A percentile compares a stretch with the other conserved stretches of the same genome.
Conservation (phyloP, 2,888 invertebrate species). For the Arge pagana region DNA sequence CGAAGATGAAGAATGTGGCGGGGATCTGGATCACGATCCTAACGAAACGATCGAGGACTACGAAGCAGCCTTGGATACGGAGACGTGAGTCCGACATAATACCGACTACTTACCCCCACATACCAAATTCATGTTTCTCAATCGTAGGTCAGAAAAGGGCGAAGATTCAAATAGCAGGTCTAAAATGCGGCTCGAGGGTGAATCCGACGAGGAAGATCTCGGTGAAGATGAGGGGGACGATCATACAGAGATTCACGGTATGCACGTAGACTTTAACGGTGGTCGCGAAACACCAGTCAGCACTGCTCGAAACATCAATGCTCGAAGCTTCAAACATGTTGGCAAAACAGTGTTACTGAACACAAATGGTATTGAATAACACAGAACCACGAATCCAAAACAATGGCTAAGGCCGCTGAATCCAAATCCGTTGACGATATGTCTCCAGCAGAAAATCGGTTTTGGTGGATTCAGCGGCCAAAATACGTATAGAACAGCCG, state of each 20-base stretch:
- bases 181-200: slow-evolving; percentile 70
- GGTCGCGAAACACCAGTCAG: no score
- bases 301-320: no score
- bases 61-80: slow-evolving; percentile 69
- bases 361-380: no score
- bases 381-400: no score
- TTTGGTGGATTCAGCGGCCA: no score
- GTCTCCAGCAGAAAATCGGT: no score
- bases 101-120: background rate
- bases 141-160: slow-evolving; percentile 68
- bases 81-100: slow-evolving; percentile 61
- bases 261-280: no score
- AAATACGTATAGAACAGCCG: no score
- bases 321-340: no score
- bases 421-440: no score
- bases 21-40: slow-evolving; percentile 64
- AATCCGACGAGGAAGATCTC: slow-evolving; percentile 67
- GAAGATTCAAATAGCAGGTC: slow-evolving; percentile 74
- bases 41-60: slow-evolving; percentile 74
- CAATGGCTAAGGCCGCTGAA: no score
- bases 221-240: slow-evolving; percentile 61
- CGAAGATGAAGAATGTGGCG: slow-evolving; percentile 64
- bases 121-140: slow-evolving; percentile 21
- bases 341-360: no score
- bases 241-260: slow-evolving; percentile 46